phyloP scores from a whole-genome alignment of 2,113 vertebrate species.

The Brachyistius frenatus region DNA sequence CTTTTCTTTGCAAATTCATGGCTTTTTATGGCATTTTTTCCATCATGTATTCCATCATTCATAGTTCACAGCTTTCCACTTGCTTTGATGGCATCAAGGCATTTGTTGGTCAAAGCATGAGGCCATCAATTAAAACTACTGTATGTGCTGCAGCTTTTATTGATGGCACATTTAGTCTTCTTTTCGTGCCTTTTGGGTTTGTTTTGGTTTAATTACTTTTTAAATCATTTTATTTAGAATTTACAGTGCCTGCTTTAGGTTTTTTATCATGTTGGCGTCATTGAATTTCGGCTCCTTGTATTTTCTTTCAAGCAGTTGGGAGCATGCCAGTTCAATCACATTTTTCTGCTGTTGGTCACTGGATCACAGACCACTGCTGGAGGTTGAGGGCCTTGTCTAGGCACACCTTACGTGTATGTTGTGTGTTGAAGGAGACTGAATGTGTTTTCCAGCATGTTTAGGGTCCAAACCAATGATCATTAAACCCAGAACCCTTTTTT shows the following conservation, averaged over 20 bases:
- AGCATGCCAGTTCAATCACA: constrained; percentile 43
- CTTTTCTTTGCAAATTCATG: too few relatives aligned
- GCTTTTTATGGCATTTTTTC: too few relatives aligned
- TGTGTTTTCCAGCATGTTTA: not conserved
- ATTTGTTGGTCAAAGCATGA: too few relatives aligned
- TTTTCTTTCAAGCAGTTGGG: constrained; percentile 10
- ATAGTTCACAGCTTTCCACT: not conserved
- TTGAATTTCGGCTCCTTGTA: not conserved
- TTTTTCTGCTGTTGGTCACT: constrained; percentile 53
- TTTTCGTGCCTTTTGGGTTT: not conserved
- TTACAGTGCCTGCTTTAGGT: not conserved
- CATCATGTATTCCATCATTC: too few relatives aligned
- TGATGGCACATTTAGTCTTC: not conserved
- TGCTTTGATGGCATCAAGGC: not conserved
- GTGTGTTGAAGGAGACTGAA: not conserved
- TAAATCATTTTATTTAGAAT: not conserved
- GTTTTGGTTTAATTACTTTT: not conserved
- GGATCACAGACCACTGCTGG: not conserved
- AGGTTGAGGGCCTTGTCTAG: not conserved
- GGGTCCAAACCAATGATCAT: not conserved
- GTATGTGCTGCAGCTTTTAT: not conserved
- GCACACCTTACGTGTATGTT: not conserved
- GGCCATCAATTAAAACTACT: too few relatives aligned
- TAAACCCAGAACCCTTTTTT: not conserved
- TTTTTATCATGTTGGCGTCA: not conserved